These are phyloP conservation scores for Graphium colonna DNA, from an alignment of 2,888 invertebrate species.

Conservation along the genomic window DNA sequence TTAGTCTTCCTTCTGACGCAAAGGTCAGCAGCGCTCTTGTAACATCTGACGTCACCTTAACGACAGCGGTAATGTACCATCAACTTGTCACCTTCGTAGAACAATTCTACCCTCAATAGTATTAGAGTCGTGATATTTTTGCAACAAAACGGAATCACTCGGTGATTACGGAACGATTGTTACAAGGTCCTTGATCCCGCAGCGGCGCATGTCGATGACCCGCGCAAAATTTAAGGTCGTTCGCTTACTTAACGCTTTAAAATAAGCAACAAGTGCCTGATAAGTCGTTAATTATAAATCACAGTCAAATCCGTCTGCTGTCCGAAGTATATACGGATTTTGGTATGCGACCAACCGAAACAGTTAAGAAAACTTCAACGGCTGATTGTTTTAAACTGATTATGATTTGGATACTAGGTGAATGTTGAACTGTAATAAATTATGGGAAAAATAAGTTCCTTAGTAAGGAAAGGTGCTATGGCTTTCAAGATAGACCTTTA, in stretches of 20 bases:
- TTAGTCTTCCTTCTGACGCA: too few relatives aligned
- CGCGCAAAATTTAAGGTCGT: constrained; percentile 6
- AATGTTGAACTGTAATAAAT: not conserved
- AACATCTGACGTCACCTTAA: too few relatives aligned
- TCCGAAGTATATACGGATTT: not conserved
- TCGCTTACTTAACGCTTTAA: constrained; percentile 2
- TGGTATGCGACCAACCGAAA: too few relatives aligned
- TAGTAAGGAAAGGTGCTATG: too few relatives aligned
- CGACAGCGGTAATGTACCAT: too few relatives aligned
- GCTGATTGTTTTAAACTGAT: not conserved
- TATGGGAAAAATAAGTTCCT: not conserved
- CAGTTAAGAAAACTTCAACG: not conserved
- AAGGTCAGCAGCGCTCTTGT: too few relatives aligned
- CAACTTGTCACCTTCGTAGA: too few relatives aligned
- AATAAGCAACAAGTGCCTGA: not conserved
- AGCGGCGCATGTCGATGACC: constrained; percentile 7
- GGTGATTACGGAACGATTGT: constrained; percentile 11
- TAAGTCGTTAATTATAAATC: constrained; percentile 5
- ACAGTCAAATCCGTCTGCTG: not conserved
- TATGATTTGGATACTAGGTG: not conserved
- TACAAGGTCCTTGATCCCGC: constrained; percentile 11
- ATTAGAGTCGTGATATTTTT: too few relatives aligned
- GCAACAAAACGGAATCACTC: too few relatives aligned
- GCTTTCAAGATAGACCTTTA: too few relatives aligned
- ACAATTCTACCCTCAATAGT: too few relatives aligned